Percentiles rank a stretch among this genome's conserved stretches.
Conservation (phyloP, 1,140 invertebrate species). For the Nixonia krombeini region DNA sequence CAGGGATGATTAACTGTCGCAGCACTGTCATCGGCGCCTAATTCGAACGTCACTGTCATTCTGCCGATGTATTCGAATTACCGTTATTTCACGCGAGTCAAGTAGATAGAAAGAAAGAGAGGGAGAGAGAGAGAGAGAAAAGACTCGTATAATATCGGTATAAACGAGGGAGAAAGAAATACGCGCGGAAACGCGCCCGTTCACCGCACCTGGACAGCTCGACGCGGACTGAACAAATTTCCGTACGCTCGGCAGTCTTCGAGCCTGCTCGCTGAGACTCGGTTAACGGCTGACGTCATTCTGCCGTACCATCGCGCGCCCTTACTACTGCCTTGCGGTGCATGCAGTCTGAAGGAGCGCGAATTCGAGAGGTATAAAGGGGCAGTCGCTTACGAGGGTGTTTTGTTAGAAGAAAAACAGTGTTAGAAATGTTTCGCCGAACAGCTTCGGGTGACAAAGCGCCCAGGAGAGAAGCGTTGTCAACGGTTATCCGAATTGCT, state of each 20-base stretch:
- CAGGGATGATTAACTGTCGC: too few relatives aligned
- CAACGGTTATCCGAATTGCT: too few relatives aligned
- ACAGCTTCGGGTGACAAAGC: too few relatives aligned
- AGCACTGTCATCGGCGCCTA: too few relatives aligned
- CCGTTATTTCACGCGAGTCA: too few relatives aligned
- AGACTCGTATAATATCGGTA: not conserved
- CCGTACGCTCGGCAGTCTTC: conserved; percentile 45
- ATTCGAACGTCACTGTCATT: conserved; percentile 8
- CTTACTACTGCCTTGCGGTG: conserved; percentile 64
- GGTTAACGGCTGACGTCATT: conserved; percentile 53
- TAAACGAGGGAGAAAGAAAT: conserved; percentile 15
- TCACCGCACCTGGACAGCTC: conserved; percentile 32
- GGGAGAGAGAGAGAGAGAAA: not conserved
- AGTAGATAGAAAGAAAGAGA: not conserved
- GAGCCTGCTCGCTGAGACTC: conserved; percentile 36
- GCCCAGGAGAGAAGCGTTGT: too few relatives aligned
- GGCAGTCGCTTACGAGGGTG: conserved; percentile 5
- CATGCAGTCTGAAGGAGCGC: conserved; percentile 42
- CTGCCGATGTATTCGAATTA: conserved; percentile 10
- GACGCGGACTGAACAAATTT: conserved; percentile 32
- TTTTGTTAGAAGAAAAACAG: not conserved
- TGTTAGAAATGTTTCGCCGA: too few relatives aligned
- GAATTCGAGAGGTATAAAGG: conserved; percentile 30
- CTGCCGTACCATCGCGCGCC: conserved; percentile 67
- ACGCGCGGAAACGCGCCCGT: conserved; percentile 16